Evolutionary conservation across 2,888 invertebrate species (phyloP).

Genomic region (Vanessa cardui): DNA sequence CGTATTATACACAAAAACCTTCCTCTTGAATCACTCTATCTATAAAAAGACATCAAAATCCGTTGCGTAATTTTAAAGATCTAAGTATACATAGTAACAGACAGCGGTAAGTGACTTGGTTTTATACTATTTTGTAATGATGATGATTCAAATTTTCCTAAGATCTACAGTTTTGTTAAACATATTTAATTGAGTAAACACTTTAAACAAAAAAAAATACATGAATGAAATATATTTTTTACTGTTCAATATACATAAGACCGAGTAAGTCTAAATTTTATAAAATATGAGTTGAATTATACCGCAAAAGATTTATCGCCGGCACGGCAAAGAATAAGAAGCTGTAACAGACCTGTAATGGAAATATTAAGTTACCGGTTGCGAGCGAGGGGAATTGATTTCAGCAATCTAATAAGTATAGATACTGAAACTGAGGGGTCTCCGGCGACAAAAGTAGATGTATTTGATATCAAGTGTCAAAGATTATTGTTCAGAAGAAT

Average conservation of each 20-base stretch:
- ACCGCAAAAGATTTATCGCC: slow-evolving; percentile 12
- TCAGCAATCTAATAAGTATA: slow-evolving; percentile 67
- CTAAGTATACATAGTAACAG: no score
- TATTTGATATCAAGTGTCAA: slow-evolving; percentile 40
- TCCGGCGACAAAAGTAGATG: slow-evolving; percentile 41
- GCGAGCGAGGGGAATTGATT: slow-evolving; percentile 67
- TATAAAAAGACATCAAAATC: no score
- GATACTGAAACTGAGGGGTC: slow-evolving; percentile 45
- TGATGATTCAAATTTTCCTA: no score
- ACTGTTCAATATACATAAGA: neutral
- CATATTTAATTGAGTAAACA: no score
- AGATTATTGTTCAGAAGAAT: slow-evolving; percentile 18
- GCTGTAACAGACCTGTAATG: slow-evolving; percentile 52
- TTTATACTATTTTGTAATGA: no score
- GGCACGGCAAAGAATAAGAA: slow-evolving; percentile 38
- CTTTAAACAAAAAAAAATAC: no score
- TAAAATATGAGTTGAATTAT: neutral
- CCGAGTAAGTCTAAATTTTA: neutral
- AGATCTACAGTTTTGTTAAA: no score
- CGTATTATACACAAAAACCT: no score
- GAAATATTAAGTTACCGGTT: slow-evolving; percentile 68
- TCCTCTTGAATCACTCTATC: no score
- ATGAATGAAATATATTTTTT: no score
- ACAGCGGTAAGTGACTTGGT: no score
- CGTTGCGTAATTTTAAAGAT: no score